phyloP scores from a whole-genome alignment of 2,888 invertebrate species.

The Invenusta paracnida region DNA sequence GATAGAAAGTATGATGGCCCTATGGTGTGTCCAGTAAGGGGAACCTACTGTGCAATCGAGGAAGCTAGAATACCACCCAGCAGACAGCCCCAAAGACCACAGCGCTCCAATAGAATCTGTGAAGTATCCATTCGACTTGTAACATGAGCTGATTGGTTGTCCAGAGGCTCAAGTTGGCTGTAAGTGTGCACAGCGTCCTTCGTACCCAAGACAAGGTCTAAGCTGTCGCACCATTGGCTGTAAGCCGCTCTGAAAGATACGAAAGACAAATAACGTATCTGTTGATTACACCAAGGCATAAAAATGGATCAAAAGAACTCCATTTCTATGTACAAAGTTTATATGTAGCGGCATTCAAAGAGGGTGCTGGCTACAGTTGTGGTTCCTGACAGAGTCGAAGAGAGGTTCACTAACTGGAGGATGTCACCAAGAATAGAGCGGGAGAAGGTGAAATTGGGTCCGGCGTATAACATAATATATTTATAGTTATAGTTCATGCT shows the following conservation, averaged over 20 bases:
- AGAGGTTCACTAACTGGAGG: background rate
- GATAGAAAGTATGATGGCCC: background rate
- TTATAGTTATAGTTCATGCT: too few relatives aligned
- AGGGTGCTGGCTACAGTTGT: background rate
- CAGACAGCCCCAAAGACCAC: constrained; percentile 60
- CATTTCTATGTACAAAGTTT: too few relatives aligned
- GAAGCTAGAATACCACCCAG: constrained; percentile 56
- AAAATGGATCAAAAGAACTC: too few relatives aligned
- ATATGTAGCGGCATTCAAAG: background rate
- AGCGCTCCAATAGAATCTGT: constrained; percentile 51
- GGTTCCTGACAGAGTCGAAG: background rate
- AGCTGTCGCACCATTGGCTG: constrained; percentile 56
- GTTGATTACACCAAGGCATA: too few relatives aligned
- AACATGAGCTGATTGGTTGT: too few relatives aligned
- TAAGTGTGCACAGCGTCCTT: constrained; percentile 53
- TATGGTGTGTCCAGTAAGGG: background rate
- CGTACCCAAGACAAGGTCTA: constrained; percentile 54
- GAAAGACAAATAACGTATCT: too few relatives aligned
- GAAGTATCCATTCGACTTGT: constrained; percentile 53
- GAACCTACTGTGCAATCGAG: constrained; percentile 56
- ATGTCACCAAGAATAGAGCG: background rate
- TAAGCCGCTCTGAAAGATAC: constrained; percentile 52
- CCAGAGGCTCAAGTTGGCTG: constrained; percentile 48
- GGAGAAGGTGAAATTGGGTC: background rate
- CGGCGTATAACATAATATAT: background rate